phyloP scores from a whole-genome alignment of 2,797 vertebrate genomes.

The Oreonectes daqikongensis region DNA sequence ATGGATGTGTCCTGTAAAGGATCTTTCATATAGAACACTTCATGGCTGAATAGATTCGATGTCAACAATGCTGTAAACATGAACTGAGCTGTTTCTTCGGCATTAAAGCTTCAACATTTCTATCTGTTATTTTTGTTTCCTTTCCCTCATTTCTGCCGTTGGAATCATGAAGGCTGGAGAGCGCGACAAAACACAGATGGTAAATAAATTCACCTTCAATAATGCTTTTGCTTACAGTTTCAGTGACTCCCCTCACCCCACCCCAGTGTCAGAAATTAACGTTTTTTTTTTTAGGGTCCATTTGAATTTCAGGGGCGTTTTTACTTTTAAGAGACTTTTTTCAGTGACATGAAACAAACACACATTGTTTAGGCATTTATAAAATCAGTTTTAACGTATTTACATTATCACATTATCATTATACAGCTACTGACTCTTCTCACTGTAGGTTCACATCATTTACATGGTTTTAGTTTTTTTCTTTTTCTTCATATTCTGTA shows the following conservation, averaged over 20 bases:
- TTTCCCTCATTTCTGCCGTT: conserved; percentile 70
- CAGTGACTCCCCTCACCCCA: background rate
- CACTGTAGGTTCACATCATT: no score
- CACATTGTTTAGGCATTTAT: background rate
- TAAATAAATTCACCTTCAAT: conserved; percentile 80
- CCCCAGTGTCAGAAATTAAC: conserved; percentile 16
- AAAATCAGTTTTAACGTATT: background rate
- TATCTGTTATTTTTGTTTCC: conserved; percentile 73
- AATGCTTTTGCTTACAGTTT: conserved; percentile 64
- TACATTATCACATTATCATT: no score
- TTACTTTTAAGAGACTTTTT: background rate
- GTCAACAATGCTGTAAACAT: conserved; percentile 9
- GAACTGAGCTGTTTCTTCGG: conserved; percentile 32
- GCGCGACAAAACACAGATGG: conserved; percentile 83
- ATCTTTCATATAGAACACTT: conserved; percentile 4
- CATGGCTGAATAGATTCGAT: background rate
- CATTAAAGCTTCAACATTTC: conserved; percentile 47
- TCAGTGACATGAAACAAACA: background rate
- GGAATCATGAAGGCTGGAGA: conserved; percentile 82
- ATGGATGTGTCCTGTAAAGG: conserved; percentile 19
- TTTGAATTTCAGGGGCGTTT: background rate
- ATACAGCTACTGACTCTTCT: no score
- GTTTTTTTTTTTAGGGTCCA: background rate
- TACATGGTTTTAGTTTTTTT: no score
- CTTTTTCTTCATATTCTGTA: no score